Percentiles rank a stretch among this genome's conserved stretches.
These are phyloP conservation scores for Adela reaumurella DNA, from an alignment of 2,888 invertebrate genomes.

Conservation along the genomic window DNA sequence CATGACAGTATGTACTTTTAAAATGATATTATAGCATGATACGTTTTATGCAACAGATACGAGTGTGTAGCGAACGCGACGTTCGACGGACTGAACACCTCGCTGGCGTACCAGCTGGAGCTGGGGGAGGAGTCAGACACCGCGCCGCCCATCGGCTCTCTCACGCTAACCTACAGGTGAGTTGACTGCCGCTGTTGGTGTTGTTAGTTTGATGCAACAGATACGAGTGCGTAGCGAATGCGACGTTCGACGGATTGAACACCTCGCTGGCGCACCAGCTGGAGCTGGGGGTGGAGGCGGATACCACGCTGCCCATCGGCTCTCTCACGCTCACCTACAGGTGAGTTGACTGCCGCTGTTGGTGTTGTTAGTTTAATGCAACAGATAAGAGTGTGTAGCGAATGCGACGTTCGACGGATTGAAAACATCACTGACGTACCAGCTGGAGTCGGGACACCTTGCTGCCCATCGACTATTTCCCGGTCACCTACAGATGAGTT, in stretches of 20 bases:
- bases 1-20: too few species aligned
- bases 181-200: too few species aligned
- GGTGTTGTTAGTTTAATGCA: too few species aligned
- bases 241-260: constrained; percentile 77
- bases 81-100: constrained; percentile 71
- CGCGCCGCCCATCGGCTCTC: constrained; percentile 18
- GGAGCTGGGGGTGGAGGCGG: constrained; percentile 20
- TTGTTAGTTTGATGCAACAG: constrained; percentile 18
- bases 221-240: constrained; percentile 87
- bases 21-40: too few species aligned
- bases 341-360: too few species aligned
- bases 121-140: constrained; percentile 15
- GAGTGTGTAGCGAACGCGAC: constrained; percentile 89
- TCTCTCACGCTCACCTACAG: constrained; percentile 39
- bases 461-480: constrained; percentile 23
- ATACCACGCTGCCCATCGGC: constrained; percentile 15
- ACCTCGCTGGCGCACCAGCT: constrained; percentile 61
- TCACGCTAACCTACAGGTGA: constrained; percentile 43
- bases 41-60: constrained; percentile 42
- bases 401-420: constrained; percentile 84
- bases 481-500: constrained; percentile 43
- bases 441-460: constrained; percentile 31
- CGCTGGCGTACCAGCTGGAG: constrained; percentile 59
- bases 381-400: constrained; percentile 80
- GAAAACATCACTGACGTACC: constrained; percentile 61